These are phyloP conservation scores for Isoperla grammatica DNA, from an alignment of 2,888 invertebrate genomes.

Conservation along the genomic window DNA sequence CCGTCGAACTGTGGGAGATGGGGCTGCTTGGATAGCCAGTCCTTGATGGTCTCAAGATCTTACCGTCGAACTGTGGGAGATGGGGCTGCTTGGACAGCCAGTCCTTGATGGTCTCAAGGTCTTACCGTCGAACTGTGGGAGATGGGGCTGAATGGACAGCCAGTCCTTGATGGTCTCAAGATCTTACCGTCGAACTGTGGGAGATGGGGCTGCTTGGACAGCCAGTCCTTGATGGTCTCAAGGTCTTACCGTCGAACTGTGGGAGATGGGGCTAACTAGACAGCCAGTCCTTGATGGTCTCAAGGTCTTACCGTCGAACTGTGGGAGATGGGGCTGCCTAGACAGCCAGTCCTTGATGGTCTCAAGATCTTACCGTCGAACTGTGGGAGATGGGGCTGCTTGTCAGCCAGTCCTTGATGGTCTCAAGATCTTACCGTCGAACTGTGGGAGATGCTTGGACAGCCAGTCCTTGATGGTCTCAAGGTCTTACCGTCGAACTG, in stretches of 20 bases:
- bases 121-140: slow-evolving; percentile 13
- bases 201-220: background rate
- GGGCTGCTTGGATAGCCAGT: slow-evolving; percentile 31
- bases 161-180: slow-evolving; percentile 33
- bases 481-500: slow-evolving; percentile 1
- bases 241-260: no score
- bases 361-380: no score
- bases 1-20: slow-evolving; percentile 1
- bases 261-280: no score
- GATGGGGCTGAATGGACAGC: slow-evolving; percentile 27
- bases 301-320: no score
- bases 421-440: slow-evolving; percentile 13
- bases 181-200: slow-evolving; percentile 17
- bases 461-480: no score
- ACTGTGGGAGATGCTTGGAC: background rate
- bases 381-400: slow-evolving; percentile 31
- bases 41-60: slow-evolving; percentile 31
- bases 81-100: slow-evolving; percentile 30
- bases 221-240: slow-evolving; percentile 29
- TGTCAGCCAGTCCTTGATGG: slow-evolving; percentile 33
- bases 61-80: slow-evolving; percentile 3
- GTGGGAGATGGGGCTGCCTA: no score
- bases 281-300: no score
- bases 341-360: slow-evolving; percentile 27
- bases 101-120: slow-evolving; percentile 32